Conservation (phyloP, 1,140 invertebrate species). For the Amyelois transitella region DNA sequence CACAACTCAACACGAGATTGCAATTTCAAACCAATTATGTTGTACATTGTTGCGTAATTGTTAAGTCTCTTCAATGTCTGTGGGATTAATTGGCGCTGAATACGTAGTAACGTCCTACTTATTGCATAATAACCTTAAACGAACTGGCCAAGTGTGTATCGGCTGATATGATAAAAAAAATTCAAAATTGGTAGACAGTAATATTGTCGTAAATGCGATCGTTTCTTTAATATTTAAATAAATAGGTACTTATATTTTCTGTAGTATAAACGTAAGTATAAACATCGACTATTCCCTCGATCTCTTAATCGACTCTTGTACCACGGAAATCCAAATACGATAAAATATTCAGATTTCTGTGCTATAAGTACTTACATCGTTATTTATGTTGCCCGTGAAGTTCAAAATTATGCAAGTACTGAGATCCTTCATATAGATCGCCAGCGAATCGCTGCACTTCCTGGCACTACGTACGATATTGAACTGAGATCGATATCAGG, state of each 20-base stretch:
- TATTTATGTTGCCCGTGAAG: constrained; percentile 24
- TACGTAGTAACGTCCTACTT: neutral
- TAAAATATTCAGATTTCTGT: no score
- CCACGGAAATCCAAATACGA: no score
- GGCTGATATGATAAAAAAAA: no score
- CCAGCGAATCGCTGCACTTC: constrained; percentile 29
- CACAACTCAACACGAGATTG: neutral
- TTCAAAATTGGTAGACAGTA: no score
- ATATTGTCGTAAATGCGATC: no score
- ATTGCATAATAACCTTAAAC: no score
- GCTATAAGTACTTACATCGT: constrained; percentile 8
- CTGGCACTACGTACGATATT: constrained; percentile 45
- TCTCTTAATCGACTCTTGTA: no score
- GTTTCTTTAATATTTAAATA: no score
- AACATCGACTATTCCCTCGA: no score
- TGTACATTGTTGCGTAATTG: neutral
- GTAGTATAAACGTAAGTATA: no score
- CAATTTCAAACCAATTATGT: neutral
- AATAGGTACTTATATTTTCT: no score
- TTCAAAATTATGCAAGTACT: neutral
- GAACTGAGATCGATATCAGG: constrained; percentile 59
- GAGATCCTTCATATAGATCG: neutral
- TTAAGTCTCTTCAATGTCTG: neutral
- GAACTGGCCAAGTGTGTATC: no score
- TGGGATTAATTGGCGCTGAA: neutral